Conservation (phyloP, 1,140 invertebrate genomes). For the Aporrectodea caliginosa region DNA sequence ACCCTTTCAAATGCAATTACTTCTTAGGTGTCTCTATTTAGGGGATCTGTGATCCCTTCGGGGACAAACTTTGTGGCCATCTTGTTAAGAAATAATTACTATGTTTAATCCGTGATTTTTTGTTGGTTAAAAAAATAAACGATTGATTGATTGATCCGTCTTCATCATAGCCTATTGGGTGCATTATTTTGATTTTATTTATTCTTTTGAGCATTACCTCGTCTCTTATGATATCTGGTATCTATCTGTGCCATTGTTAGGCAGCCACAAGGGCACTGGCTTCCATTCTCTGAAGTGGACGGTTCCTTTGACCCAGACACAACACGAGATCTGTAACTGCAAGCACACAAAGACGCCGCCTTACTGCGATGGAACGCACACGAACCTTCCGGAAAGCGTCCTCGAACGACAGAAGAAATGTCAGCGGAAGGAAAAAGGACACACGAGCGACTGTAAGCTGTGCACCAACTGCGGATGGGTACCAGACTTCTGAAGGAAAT, state of each 20-base stretch:
- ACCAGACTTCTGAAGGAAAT: conserved; percentile 31
- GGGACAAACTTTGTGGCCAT: no score
- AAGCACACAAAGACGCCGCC: conserved; percentile 31
- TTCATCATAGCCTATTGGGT: no score
- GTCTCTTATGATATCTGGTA: not conserved
- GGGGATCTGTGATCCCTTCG: no score
- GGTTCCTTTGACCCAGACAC: conserved; percentile 18
- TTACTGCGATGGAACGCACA: conserved; percentile 32
- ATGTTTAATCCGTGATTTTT: no score
- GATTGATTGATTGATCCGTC: no score
- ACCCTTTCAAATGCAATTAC: no score
- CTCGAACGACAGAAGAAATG: not conserved
- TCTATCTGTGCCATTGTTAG: not conserved
- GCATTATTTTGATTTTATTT: no score
- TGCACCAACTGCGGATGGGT: conserved; percentile 32
- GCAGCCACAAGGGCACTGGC: conserved; percentile 29
- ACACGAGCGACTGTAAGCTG: conserved; percentile 14
- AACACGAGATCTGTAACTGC: conserved; percentile 25
- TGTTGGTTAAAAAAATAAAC: no score
- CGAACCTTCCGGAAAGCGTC: conserved; percentile 21
- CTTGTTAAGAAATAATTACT: no score
- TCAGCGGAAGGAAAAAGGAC: not conserved
- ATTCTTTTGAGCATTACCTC: not conserved
- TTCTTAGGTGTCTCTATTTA: no score
- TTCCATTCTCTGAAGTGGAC: conserved; percentile 28